These are phyloP conservation scores for Polydesmus complanatus DNA, from an alignment of 2,888 invertebrate genomes.

Conservation along the genomic window DNA sequence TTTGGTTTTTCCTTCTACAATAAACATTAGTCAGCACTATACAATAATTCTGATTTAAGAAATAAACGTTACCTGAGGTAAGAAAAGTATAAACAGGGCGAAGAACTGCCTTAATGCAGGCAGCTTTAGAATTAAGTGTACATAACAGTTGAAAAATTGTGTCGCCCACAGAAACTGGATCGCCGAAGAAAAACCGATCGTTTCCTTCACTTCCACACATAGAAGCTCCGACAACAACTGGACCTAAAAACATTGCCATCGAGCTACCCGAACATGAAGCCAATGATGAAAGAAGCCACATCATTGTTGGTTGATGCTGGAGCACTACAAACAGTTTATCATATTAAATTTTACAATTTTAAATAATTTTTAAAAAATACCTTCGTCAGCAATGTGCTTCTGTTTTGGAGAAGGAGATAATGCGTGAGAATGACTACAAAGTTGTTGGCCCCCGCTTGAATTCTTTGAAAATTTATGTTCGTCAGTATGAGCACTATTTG, in stretches of 20 bases:
- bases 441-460: neutral
- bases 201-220: slow-evolving; percentile 21
- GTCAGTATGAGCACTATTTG: slow-evolving; percentile 48
- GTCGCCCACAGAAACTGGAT: slow-evolving; percentile 62
- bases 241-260: slow-evolving; percentile 49
- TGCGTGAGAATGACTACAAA: slow-evolving; percentile 8
- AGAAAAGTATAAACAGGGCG: slow-evolving; percentile 62
- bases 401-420: slow-evolving; percentile 6
- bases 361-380: neutral
- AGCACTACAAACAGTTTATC: slow-evolving; percentile 39
- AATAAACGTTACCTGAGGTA: slow-evolving; percentile 11
- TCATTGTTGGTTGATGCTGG: slow-evolving; percentile 65
- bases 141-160: slow-evolving; percentile 73
- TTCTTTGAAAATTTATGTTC: slow-evolving; percentile 56
- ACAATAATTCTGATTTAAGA: slow-evolving; percentile 11
- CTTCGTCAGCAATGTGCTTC: slow-evolving; percentile 11
- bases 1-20: slow-evolving; percentile 22
- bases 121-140: slow-evolving; percentile 58
- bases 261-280: slow-evolving; percentile 60
- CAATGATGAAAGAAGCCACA: slow-evolving; percentile 62
- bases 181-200: slow-evolving; percentile 28
- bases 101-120: slow-evolving; percentile 58
- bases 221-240: slow-evolving; percentile 28
- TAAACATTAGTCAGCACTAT: too few species aligned
- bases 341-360: neutral